Conservation (phyloP, 2,888 invertebrate species). For the Abrostola triplasia region DNA sequence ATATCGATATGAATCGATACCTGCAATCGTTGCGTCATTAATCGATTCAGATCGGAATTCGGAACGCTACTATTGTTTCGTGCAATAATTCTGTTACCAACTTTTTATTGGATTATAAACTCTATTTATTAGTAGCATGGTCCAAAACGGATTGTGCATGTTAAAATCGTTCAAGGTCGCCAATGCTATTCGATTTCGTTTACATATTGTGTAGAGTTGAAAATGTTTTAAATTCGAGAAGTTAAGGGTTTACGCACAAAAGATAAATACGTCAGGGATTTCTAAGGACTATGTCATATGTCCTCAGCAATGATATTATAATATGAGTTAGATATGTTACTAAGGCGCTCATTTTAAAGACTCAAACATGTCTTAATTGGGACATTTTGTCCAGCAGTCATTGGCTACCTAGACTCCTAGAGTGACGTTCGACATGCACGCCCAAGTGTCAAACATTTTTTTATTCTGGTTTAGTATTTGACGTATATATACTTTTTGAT, state of each 20-base stretch:
- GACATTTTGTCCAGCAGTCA: too few species aligned
- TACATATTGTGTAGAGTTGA: conserved; percentile 36
- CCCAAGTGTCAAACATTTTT: too few species aligned
- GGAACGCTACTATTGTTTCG: conserved; percentile 68
- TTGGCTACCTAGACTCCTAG: too few species aligned
- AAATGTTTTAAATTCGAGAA: conserved; percentile 18
- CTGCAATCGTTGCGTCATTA: conserved; percentile 69
- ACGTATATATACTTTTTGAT: too few species aligned
- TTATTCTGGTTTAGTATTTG: too few species aligned
- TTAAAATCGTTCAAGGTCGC: conserved; percentile 60
- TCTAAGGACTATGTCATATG: too few species aligned
- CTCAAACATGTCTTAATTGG: too few species aligned
- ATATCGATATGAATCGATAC: conserved; percentile 67
- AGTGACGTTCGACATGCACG: too few species aligned
- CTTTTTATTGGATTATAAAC: conserved; percentile 45
- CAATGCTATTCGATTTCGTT: conserved; percentile 48
- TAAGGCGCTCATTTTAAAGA: too few species aligned
- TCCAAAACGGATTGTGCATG: conserved; percentile 22
- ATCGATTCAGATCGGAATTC: conserved; percentile 74
- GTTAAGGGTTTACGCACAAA: neutral
- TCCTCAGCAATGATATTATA: too few species aligned
- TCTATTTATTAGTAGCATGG: conserved; percentile 36
- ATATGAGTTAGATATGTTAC: too few species aligned
- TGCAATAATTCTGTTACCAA: conserved; percentile 54
- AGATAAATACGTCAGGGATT: too few species aligned